Percentiles rank a stretch among this genome's conserved stretches.
phyloP scores from a whole-genome alignment of 2,113 vertebrate species.

The Bubo blakistoni region DNA sequence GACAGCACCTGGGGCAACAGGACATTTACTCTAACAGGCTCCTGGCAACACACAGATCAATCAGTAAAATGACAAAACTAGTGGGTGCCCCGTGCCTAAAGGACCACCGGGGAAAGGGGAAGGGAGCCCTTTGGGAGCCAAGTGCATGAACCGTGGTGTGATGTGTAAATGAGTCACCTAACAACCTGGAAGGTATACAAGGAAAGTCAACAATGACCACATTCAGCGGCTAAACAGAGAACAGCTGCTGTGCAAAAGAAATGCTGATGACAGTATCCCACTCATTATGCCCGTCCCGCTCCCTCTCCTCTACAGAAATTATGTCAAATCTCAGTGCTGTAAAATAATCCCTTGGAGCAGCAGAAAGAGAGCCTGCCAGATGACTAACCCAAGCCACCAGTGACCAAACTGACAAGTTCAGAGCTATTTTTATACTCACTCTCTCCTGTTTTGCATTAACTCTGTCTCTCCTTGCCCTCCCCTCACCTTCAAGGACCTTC shows the following conservation, averaged over 20 bases:
- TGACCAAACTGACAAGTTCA: constrained; percentile 44
- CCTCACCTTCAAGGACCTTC: constrained; percentile 22
- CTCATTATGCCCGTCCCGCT: not conserved
- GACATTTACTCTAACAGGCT: not conserved
- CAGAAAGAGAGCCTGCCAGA: constrained; percentile 49
- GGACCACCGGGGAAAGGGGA: not conserved
- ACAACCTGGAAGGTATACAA: constrained; percentile 57
- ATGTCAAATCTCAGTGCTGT: constrained; percentile 37
- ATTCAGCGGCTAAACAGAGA: constrained; percentile 50
- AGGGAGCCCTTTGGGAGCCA: not conserved
- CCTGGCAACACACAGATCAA: not conserved
- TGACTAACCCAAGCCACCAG: constrained; percentile 69
- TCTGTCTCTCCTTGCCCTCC: constrained; percentile 24
- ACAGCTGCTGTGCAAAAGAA: constrained; percentile 60
- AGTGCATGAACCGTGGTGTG: not conserved
- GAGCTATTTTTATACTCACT: constrained; percentile 55
- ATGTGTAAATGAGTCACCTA: constrained; percentile 55
- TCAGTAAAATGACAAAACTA: not conserved
- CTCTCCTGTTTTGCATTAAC: constrained; percentile 55
- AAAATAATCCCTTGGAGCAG: constrained; percentile 48
- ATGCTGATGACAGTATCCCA: constrained; percentile 49
- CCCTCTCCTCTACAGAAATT: constrained; percentile 34
- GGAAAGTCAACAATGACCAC: constrained; percentile 54
- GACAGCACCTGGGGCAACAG: not conserved
- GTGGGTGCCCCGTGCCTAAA: not conserved